Conservation (phyloP, 2,113 vertebrate genomes). For the Lepisosteus osseus region DNA sequence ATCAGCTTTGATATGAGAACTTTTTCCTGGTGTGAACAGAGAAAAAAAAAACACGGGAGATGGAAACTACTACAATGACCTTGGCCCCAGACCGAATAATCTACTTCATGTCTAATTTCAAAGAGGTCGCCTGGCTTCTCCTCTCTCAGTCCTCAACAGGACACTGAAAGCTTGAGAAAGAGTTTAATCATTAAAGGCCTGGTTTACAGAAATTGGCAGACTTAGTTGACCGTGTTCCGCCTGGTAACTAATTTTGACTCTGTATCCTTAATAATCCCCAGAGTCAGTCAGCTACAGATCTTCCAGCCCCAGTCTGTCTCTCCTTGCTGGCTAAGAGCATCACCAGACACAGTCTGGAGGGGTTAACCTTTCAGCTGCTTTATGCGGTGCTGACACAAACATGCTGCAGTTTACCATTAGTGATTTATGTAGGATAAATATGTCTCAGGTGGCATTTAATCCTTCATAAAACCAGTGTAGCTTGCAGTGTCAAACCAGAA, state of each 20-base stretch:
- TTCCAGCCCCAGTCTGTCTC: conserved; percentile 46
- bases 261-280: conserved; percentile 19
- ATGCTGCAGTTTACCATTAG: conserved; percentile 67
- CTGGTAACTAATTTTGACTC: no score
- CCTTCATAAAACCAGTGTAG: conserved; percentile 73
- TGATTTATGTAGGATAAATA: conserved; percentile 76
- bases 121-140: conserved; percentile 26
- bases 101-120: neutral
- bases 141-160: conserved; percentile 20
- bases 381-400: conserved; percentile 68
- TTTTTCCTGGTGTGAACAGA: neutral
- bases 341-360: conserved; percentile 25
- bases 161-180: no score
- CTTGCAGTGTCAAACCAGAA: conserved; percentile 74
- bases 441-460: conserved; percentile 78
- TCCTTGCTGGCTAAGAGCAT: neutral
- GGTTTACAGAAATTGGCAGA: no score
- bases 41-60: neutral
- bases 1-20: neutral
- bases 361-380: conserved; percentile 68
- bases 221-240: no score
- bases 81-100: neutral
- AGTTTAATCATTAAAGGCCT: no score
- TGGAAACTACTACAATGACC: neutral
- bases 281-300: conserved; percentile 47